phyloP scores from a whole-genome alignment of 2,888 invertebrate genomes.

The Clanis bilineata region DNA sequence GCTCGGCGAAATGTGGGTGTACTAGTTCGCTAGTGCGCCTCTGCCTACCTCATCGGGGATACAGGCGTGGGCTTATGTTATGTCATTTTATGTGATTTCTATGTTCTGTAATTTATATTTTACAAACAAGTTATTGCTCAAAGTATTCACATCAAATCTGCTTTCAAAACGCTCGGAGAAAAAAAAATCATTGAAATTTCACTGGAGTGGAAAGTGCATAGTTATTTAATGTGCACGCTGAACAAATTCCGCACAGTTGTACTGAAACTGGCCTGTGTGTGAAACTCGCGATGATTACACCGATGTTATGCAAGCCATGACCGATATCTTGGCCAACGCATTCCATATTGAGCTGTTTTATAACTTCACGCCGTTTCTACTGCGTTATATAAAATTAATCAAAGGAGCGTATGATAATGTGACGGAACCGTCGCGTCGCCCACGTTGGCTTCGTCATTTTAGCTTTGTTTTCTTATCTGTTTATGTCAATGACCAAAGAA shows the following conservation, averaged over 20 bases:
- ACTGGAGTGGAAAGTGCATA: constrained; percentile 2
- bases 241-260: neutral
- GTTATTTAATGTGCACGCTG: neutral
- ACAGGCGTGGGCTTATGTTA: no score
- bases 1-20: no score
- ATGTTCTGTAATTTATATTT: no score
- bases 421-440: neutral
- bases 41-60: no score
- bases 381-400: constrained; percentile 37
- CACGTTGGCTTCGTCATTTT: neutral
- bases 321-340: constrained; percentile 58
- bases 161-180: neutral
- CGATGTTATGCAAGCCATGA: constrained; percentile 47
- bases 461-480: neutral
- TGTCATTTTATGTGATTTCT: no score
- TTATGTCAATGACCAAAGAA: no score
- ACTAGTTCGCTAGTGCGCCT: no score
- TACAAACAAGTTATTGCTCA: no score
- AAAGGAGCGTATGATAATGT: neutral
- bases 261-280: neutral
- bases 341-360: constrained; percentile 47
- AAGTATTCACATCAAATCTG: neutral
- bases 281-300: constrained; percentile 31
- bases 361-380: constrained; percentile 27
- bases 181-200: neutral